These are phyloP conservation scores for Chloromyia formosa DNA, from an alignment of 2,888 invertebrate genomes.

Conservation along the genomic window DNA sequence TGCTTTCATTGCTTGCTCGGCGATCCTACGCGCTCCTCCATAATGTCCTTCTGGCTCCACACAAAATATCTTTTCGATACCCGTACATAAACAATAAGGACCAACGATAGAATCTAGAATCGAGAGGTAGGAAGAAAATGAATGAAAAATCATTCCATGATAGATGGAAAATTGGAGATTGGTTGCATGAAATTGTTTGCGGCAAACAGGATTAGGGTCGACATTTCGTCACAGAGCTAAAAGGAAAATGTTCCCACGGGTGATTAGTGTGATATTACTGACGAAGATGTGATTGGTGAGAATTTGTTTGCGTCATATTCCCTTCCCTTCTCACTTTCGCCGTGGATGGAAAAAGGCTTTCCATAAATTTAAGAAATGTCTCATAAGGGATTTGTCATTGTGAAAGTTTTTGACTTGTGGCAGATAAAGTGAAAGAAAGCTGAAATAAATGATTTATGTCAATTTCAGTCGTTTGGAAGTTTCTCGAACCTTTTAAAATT, in stretches of 20 bases:
- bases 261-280: slow-evolving; percentile 5
- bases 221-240: slow-evolving; percentile 7
- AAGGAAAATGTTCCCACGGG: slow-evolving; percentile 18
- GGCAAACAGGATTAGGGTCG: slow-evolving; percentile 10
- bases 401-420: too few relatives aligned
- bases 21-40: too few relatives aligned
- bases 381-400: too few relatives aligned
- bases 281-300: slow-evolving; percentile 19
- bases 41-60: neutral
- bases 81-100: neutral
- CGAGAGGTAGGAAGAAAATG: neutral
- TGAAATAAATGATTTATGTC: too few relatives aligned
- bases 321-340: too few relatives aligned
- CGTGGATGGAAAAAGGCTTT: too few relatives aligned
- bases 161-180: slow-evolving; percentile 11
- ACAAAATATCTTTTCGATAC: too few relatives aligned
- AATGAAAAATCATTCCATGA: slow-evolving; percentile 30
- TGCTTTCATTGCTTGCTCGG: too few relatives aligned
- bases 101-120: neutral
- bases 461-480: too few relatives aligned
- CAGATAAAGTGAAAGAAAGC: too few relatives aligned
- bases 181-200: neutral
- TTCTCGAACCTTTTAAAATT: too few relatives aligned
- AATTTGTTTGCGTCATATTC: slow-evolving; percentile 22
- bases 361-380: too few relatives aligned